phyloP scores from a whole-genome alignment of 2,797 vertebrate species.

The Margarornis squamiger region DNA sequence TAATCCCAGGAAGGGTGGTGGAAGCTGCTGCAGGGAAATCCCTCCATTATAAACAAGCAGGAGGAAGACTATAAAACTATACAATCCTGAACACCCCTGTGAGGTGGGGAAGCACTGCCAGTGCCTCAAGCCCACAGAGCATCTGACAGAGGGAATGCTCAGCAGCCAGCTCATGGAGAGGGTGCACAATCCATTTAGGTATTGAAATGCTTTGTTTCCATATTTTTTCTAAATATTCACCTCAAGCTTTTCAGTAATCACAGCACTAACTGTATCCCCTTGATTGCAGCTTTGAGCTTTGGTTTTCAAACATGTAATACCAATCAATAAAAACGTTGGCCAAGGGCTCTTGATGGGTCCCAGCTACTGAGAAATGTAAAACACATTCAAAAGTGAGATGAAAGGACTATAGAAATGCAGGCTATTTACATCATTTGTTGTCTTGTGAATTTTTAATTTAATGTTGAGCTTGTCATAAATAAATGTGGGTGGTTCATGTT shows the following conservation, averaged over 20 bases:
- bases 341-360: neutral
- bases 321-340: neutral
- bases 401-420: neutral
- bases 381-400: neutral
- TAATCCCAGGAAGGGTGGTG: neutral
- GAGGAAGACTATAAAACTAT: neutral
- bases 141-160: neutral
- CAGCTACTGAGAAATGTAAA: neutral
- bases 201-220: neutral
- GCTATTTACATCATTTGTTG: neutral
- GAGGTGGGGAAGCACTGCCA: neutral
- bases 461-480: neutral
- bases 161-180: neutral
- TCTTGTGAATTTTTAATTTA: neutral
- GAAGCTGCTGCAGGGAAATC: neutral
- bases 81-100: neutral
- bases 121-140: neutral
- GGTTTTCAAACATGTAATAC: constrained; percentile 22
- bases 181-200: neutral
- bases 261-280: neutral
- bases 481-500: neutral
- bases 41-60: neutral
- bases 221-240: neutral
- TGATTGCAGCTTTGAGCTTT: constrained; percentile 31
- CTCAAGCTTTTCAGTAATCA: constrained; percentile 19